These are phyloP conservation scores for Eupithecia tripunctaria DNA, from an alignment of 2,888 invertebrate species.

Conservation along the genomic window DNA sequence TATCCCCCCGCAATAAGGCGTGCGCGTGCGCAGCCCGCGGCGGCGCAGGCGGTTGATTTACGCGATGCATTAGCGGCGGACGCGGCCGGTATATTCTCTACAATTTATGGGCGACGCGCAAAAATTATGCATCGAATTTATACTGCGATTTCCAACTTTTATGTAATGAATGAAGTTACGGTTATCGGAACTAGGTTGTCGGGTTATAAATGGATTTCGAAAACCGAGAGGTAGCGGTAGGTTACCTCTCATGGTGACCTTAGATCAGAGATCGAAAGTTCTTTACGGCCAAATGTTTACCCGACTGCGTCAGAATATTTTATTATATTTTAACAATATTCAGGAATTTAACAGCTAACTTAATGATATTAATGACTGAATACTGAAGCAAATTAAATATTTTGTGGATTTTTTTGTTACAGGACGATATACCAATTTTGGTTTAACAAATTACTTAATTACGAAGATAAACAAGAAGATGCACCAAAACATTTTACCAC, in stretches of 20 bases:
- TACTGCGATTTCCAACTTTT: slow-evolving; percentile 46
- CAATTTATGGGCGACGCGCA: slow-evolving; percentile 62
- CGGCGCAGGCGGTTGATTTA: slow-evolving; percentile 61
- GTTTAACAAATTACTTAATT: too few species aligned
- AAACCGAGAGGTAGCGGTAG: slow-evolving; percentile 4
- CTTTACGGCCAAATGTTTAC: not conserved
- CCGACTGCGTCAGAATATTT: not conserved
- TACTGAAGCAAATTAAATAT: too few species aligned
- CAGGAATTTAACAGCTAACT: too few species aligned
- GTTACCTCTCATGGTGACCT: not conserved
- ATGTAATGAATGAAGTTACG: slow-evolving; percentile 37
- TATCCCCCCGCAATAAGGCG: slow-evolving; percentile 1
- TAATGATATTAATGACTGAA: too few species aligned
- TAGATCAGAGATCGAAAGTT: not conserved
- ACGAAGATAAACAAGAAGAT: too few species aligned
- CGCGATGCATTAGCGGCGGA: slow-evolving; percentile 69
- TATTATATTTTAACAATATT: too few species aligned
- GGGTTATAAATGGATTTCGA: slow-evolving; percentile 18
- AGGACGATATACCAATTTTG: too few species aligned
- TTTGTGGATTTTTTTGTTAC: too few species aligned
- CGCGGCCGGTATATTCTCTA: slow-evolving; percentile 50
- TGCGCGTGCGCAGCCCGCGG: slow-evolving; percentile 6
- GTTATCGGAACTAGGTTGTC: slow-evolving; percentile 36
- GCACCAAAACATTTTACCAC: too few species aligned
- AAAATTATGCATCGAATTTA: slow-evolving; percentile 65